phyloP scores from a whole-genome alignment of 2,888 invertebrate genomes.

The Rhabditoides inermis region DNA sequence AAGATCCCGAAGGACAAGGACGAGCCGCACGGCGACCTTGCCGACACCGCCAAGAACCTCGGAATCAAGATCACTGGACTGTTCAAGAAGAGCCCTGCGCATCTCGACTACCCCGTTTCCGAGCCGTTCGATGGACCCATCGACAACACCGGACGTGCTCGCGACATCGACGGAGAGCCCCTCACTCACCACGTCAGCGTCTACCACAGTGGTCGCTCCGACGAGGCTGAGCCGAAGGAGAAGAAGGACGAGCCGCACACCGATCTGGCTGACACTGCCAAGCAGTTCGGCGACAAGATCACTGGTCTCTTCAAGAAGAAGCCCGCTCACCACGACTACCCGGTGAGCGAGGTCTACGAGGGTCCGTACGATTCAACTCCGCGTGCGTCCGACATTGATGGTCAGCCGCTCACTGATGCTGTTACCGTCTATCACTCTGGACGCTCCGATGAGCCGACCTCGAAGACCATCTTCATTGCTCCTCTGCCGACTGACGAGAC shows the following conservation, averaged over 20 bases:
- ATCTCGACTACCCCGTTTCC: too few relatives aligned
- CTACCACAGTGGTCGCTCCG: conserved; percentile 10
- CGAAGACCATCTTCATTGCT: too few relatives aligned
- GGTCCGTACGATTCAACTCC: conserved; percentile 13
- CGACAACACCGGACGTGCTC: conserved; percentile 3
- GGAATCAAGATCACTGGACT: too few relatives aligned
- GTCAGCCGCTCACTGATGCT: conserved; percentile 17
- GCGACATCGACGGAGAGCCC: conserved; percentile 11
- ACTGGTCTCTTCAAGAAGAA: conserved; percentile 24
- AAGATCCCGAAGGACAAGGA: too few relatives aligned
- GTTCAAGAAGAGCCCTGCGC: too few relatives aligned
- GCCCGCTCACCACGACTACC: conserved; percentile 22
- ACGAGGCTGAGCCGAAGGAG: conserved; percentile 1
- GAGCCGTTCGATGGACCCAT: too few relatives aligned
- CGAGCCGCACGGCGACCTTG: too few relatives aligned
- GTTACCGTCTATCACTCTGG: conserved; percentile 21
- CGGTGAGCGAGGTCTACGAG: conserved; percentile 13
- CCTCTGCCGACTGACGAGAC: too few relatives aligned
- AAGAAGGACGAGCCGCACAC: not conserved
- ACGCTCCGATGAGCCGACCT: not conserved
- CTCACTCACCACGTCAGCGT: conserved; percentile 11
- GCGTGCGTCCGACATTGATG: conserved; percentile 17
- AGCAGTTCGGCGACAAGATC: conserved; percentile 14
- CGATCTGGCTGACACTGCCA: not conserved
- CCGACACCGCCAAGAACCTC: too few relatives aligned